Conservation (phyloP, 2,888 invertebrate genomes). For the Drosophila antonietae region DNA sequence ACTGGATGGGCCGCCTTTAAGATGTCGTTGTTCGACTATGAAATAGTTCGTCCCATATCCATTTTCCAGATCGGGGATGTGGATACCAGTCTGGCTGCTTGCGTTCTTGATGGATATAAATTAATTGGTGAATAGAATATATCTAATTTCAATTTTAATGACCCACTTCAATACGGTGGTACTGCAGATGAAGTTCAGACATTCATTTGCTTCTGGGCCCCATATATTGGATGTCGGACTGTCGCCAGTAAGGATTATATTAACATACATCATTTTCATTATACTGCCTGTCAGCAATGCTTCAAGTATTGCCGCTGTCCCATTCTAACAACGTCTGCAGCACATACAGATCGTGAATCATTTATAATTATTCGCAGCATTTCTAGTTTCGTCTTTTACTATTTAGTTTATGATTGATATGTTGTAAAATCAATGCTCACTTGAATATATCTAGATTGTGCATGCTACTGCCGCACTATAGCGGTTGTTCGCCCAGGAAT, state of each 20-base stretch:
- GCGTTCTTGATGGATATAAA: conserved; percentile 13
- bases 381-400: neutral
- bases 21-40: neutral
- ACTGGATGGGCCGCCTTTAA: conserved; percentile 24
- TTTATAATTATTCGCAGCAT: neutral
- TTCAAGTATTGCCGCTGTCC: conserved; percentile 26
- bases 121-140: conserved; percentile 15
- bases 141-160: neutral
- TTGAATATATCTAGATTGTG: neutral
- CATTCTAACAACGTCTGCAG: accelerated
- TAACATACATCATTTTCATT: conserved; percentile 23
- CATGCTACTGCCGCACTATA: too few species aligned
- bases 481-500: too few species aligned
- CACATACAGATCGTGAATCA: neutral
- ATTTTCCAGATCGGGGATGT: neutral
- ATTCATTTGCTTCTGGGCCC: conserved; percentile 43
- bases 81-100: neutral
- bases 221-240: conserved; percentile 24
- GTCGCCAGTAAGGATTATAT: conserved; percentile 3
- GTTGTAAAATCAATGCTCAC: neutral
- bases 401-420: neutral
- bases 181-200: conserved; percentile 30
- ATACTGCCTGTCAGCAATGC: conserved; percentile 21
- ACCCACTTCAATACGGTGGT: too few species aligned
- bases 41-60: neutral